Evolutionary conservation across 1,140 invertebrate genomes (phyloP), one percentile per base, ranked within the genome.

Genomic region (Leptestheria dahalacensis): DNA sequence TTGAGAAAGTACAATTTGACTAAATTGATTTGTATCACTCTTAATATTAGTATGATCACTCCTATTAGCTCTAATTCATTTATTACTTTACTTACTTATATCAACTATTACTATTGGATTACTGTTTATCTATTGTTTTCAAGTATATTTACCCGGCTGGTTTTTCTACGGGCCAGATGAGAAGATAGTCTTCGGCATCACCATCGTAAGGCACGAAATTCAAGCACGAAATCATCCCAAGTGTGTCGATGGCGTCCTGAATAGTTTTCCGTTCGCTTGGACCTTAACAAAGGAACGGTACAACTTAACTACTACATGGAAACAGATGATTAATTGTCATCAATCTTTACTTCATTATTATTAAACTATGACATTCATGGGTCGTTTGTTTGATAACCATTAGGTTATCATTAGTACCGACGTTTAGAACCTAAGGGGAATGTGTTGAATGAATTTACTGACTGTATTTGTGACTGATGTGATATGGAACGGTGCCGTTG

Each of bases 81-180:
- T 3, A 12, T 3, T 49, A 3, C 23, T 9, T 49, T 49, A 20
- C 48, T 49, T 49, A 23, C 3, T 15, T 4, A 9, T 49, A 6
- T 49, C 4, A 49, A 15, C 15, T 25, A 15, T 15, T 1, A 23
- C 10, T 1, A 52, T 2, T 20, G 20, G 50, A 52, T 20, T 52
- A 4, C 23, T 52, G 26, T 20, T 28, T 4, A 28, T 59, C 49
- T 0, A 3, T n/a, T n/a, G n/a, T n/a, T 9, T 23, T 18, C 26
- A 48, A n/a, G 15, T 12, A 6, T 52, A 54, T 61, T 62, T 67
- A 75, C 74, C 75, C 75, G 63, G 74, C 73, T 25, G 80, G 80
- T 67, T 78, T 77, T 67, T 80, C 76, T 3, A 81, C 77, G 2
- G 80, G 79, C 79, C 79, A 81, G 50, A 82, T 79, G 1, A 81